phyloP scores from a whole-genome alignment of 64 coral and sea anemone genomes.

The Actinia tenebrosa region DNA sequence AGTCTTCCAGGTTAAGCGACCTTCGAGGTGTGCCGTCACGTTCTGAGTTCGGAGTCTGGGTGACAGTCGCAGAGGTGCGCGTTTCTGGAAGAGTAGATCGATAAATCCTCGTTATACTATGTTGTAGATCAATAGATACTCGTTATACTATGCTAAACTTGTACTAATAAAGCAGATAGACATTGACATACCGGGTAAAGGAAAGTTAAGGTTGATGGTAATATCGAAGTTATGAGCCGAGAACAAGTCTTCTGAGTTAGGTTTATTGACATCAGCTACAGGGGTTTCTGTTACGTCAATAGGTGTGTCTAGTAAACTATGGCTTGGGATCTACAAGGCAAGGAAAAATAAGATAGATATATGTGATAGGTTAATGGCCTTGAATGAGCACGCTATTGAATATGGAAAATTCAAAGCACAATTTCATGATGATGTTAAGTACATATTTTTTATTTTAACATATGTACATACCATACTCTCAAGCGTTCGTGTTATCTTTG shows the following conservation, averaged over 20 bases:
- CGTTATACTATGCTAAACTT: too few relatives aligned
- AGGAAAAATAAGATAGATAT: background rate
- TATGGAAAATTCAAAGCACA: background rate
- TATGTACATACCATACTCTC: background rate
- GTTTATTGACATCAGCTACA: constrained; percentile 13
- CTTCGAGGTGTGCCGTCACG: constrained; percentile 69
- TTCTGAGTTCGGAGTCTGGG: constrained; percentile 53
- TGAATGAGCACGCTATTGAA: background rate
- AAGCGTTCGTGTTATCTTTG: background rate
- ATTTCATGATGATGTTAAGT: too few relatives aligned
- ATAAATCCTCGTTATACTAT: background rate
- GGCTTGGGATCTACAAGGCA: background rate
- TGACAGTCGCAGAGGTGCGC: constrained; percentile 59
- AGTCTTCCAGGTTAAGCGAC: constrained; percentile 96
- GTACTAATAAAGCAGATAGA: too few relatives aligned
- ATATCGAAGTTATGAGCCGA: constrained; percentile 98
- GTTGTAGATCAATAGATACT: too few relatives aligned
- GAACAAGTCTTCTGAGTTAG: constrained; percentile 87
- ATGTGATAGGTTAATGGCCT: too few relatives aligned
- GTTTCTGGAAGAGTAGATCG: background rate
- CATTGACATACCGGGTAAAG: constrained; percentile 41
- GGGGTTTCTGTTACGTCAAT: constrained; percentile 29
- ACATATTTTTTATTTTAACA: too few relatives aligned
- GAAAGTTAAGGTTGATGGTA: constrained; percentile 95
- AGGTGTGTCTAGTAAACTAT: constrained; percentile 14